Evolutionary conservation across 2,888 invertebrate species (phyloP), one percentile per base, ranked within the genome.

Genomic region (Plutella xylostella): DNA sequence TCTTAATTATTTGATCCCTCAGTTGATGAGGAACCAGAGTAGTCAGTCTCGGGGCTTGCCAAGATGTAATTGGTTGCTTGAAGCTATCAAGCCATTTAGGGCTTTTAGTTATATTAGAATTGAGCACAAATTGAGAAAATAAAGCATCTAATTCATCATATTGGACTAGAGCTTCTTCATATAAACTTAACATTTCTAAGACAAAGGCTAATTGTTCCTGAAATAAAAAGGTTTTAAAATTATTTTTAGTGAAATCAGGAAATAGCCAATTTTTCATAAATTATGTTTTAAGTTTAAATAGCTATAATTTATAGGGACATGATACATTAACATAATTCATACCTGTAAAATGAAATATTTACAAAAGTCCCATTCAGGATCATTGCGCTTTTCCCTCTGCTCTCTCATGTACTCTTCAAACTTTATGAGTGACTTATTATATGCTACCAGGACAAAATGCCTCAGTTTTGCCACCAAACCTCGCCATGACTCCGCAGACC

Each of bases 121-220:
- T 97, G 54, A 96, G 90, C 45, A 98, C 92, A 79, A 97, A 97
- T 82, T 98, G 97, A 2, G 97, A 96, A 72, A 98, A 97, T 55
- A 98, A 87, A 42, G 97, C 97, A 82, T 98, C 97, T 62, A 98
- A 84, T 78, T 98, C 98, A 69, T 98, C 98, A 70, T 97, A 98
- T 65, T 98, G 98, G 45, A 98, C 93, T 55, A 98, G 82, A 12
- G 97, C 95, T 79, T 98, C 97, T 55, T 97, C 96, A 63, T 93
- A 91, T 52, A 98, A 85, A 46, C 95, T 95, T 53, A 98, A 80
- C 92, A 96, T 96, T 86, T 97, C 95, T 60, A 96, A 87, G 52
- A 96, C 94, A 76, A 97, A 93, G 47, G 97, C 97, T 56, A 98
- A 85, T 82, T 98, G 96, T 83, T 98, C 97, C 91, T 97, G 86